These are phyloP conservation scores for Puffinus mauretanicus DNA, from an alignment of 2,113 vertebrate genomes.

Conservation along the genomic window DNA sequence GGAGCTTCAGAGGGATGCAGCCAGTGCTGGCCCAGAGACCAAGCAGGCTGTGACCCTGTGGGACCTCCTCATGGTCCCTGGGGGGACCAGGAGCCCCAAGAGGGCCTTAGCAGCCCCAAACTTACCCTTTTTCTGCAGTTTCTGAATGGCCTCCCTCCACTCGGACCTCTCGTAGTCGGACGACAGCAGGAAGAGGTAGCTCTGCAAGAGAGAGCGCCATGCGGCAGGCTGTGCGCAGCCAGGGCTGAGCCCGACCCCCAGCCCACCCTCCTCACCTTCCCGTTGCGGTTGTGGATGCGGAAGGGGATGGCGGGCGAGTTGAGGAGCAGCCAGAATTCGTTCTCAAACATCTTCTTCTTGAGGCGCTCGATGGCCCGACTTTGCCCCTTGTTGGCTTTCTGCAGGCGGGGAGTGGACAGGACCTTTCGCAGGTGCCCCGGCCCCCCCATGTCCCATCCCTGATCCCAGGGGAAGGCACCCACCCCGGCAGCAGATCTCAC, in stretches of 20 bases:
- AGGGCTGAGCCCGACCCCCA: background rate
- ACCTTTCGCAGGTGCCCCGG: fast-evolving
- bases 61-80: background rate
- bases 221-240: background rate
- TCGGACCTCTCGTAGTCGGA: constrained; percentile 95
- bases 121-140: constrained; percentile 92
- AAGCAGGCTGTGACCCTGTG: background rate
- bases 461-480: background rate
- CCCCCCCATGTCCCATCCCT: fast-evolving
- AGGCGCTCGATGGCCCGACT: constrained; percentile 90
- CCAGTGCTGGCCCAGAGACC: background rate
- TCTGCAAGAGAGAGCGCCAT: constrained; percentile 69
- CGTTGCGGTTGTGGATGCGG: constrained; percentile 94
- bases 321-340: constrained; percentile 94
- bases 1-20: background rate
- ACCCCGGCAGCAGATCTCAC: background rate
- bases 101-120: background rate
- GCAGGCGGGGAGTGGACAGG: background rate
- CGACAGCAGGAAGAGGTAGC: constrained; percentile 91
- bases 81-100: fast-evolving
- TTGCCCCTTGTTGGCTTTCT: constrained; percentile 95
- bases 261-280: constrained; percentile 82
- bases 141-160: constrained; percentile 96
- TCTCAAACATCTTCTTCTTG: constrained; percentile 99
- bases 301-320: constrained; percentile 95